Percentiles rank a stretch among this genome's conserved stretches.
These are phyloP conservation scores for Hassar affinis DNA, from an alignment of 2,113 vertebrate genomes.

Conservation along the genomic window DNA sequence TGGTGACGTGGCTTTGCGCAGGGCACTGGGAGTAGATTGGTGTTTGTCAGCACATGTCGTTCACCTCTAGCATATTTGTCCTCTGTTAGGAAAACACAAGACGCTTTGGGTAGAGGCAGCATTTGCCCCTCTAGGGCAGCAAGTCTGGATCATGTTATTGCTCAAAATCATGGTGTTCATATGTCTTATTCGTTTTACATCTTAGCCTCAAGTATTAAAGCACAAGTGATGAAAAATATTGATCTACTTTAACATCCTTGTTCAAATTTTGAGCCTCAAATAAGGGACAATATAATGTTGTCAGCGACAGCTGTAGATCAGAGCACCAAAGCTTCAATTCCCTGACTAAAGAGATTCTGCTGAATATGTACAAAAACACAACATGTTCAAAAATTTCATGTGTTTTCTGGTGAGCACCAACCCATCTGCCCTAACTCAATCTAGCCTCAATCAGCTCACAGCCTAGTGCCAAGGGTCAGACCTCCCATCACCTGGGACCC, in stretches of 20 bases:
- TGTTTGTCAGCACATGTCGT: slow-evolving; percentile 51
- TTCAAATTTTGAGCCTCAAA: slow-evolving; percentile 9
- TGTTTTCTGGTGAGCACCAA: neutral
- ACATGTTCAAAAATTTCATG: slow-evolving; percentile 5
- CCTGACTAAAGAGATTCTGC: neutral
- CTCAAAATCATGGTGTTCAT: slow-evolving; percentile 9
- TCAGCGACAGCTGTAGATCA: slow-evolving; percentile 38
- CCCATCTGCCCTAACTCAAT: slow-evolving; percentile 36
- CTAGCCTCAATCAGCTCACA: slow-evolving; percentile 1
- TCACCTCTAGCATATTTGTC: slow-evolving; percentile 55
- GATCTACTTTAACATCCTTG: slow-evolving; percentile 22
- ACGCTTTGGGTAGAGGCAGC: slow-evolving; percentile 19
- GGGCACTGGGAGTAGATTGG: slow-evolving; percentile 49
- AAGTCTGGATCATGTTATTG: neutral
- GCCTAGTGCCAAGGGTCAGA: slow-evolving; percentile 22
- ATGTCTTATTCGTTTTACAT: slow-evolving; percentile 30
- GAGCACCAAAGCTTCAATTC: neutral
- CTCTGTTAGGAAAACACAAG: slow-evolving; percentile 51
- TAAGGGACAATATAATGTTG: slow-evolving; percentile 11
- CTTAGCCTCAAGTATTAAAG: slow-evolving; percentile 29
- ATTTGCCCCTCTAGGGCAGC: slow-evolving; percentile 30
- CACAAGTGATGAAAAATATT: slow-evolving; percentile 44
- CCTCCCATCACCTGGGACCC: slow-evolving; percentile 22
- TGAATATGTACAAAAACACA: slow-evolving; percentile 18
- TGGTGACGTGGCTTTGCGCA: slow-evolving; percentile 33